These are phyloP conservation scores for Centropristis striata DNA, from an alignment of 2,113 vertebrate species.

Conservation along the genomic window DNA sequence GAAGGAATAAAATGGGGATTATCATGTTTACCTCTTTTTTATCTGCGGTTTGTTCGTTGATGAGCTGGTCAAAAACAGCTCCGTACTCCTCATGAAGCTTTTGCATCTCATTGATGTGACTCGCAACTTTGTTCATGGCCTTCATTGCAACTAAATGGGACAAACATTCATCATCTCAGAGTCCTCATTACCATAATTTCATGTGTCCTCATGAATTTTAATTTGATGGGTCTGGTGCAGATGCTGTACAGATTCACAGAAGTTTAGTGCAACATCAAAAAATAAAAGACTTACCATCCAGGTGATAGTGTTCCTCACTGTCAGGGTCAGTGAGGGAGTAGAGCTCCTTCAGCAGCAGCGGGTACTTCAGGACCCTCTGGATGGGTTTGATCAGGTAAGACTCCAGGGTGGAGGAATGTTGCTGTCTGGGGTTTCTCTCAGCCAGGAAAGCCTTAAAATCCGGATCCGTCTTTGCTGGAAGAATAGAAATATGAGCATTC, in stretches of 20 bases:
- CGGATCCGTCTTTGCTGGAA: slow-evolving; percentile 91
- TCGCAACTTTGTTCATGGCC: slow-evolving; percentile 99
- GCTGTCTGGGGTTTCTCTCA: slow-evolving; percentile 93
- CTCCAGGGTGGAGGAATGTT: slow-evolving; percentile 95
- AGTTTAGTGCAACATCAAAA: not conserved
- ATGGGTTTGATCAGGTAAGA: slow-evolving; percentile 99
- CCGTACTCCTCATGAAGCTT: slow-evolving; percentile 99
- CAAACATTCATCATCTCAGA: slow-evolving; percentile 2
- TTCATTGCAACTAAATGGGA: slow-evolving; percentile 92
- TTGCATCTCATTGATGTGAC: slow-evolving; percentile 99
- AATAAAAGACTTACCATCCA: slow-evolving; percentile 87
- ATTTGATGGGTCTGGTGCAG: not conserved
- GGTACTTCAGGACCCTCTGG: slow-evolving; percentile 97
- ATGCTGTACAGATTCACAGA: not conserved
- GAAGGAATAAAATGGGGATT: not conserved
- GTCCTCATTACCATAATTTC: not conserved
- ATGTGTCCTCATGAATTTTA: not conserved
- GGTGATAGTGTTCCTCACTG: slow-evolving; percentile 97
- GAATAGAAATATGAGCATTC: not conserved
- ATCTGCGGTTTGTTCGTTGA: slow-evolving; percentile 93
- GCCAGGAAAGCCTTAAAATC: slow-evolving; percentile 97
- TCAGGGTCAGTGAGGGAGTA: slow-evolving; percentile 93
- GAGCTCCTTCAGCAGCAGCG: slow-evolving; percentile 93
- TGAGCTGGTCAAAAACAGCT: slow-evolving; percentile 97
- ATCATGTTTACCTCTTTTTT: slow-evolving; percentile 90